phyloP scores from a whole-genome alignment of 1,140 invertebrate species.

The Brachionus manjavacas region DNA sequence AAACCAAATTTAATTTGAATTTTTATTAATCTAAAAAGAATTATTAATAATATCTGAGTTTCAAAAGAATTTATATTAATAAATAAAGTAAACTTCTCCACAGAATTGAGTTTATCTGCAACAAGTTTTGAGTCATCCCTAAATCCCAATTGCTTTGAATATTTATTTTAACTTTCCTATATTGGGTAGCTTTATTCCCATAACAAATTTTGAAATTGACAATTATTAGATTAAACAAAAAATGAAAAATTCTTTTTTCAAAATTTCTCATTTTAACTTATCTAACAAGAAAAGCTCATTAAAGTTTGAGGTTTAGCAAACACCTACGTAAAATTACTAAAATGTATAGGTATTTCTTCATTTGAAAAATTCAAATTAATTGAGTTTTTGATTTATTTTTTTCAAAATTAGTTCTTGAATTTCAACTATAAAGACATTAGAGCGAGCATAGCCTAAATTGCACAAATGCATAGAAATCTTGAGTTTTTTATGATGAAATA shows the following conservation, averaged over 20 bases:
- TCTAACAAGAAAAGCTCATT: not conserved
- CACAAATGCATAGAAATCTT: not conserved
- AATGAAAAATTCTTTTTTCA: not conserved
- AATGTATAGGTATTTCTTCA: too few species aligned
- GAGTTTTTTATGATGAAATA: not conserved
- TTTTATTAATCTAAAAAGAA: not conserved
- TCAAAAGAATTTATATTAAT: not conserved
- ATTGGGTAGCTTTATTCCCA: not conserved
- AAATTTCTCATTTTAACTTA: not conserved
- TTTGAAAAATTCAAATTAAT: too few species aligned
- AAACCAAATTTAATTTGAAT: not conserved
- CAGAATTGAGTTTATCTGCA: not conserved
- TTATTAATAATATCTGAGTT: not conserved
- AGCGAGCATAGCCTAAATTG: not conserved
- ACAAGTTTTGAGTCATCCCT: not conserved
- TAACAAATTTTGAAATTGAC: not conserved
- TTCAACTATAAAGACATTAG: not conserved
- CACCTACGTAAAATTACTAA: not conserved
- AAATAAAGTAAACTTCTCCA: not conserved
- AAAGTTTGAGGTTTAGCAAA: not conserved
- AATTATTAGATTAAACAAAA: not conserved
- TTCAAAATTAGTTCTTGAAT: not conserved
- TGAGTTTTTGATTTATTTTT: not conserved
- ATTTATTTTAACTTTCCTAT: not conserved
- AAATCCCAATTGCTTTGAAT: not conserved